Evolutionary conservation across 2,888 invertebrate species (phyloP).

Genomic region (Acanthosepion lycidas): DNA sequence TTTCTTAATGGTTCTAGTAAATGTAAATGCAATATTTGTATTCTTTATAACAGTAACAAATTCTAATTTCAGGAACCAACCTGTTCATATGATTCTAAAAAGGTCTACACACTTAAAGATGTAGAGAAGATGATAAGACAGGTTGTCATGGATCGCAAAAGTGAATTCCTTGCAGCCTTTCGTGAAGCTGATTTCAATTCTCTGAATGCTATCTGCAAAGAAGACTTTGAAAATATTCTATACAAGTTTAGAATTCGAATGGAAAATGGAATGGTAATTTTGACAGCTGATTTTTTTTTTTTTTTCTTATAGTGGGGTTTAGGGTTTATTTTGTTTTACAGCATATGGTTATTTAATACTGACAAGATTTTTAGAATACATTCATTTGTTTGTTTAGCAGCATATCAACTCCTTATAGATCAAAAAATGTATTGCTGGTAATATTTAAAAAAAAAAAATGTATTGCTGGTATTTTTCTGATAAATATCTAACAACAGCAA

Average conservation of each 20-base stretch:
- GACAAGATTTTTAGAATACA: no score
- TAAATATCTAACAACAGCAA: no score
- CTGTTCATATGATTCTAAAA: neutral
- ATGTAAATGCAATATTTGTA: neutral
- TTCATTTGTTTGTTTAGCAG: no score
- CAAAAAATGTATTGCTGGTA: no score
- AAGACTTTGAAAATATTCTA: conserved; percentile 63
- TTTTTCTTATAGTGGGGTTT: neutral
- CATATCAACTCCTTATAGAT: no score
- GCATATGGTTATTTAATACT: no score
- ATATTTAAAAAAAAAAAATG: no score
- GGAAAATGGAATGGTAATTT: conserved; percentile 69
- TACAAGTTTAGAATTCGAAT: conserved; percentile 64
- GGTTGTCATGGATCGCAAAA: neutral
- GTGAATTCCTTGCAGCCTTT: neutral
- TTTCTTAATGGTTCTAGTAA: neutral
- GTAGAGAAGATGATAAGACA: neutral
- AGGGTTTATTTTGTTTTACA: no score
- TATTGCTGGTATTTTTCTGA: no score
- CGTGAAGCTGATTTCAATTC: neutral
- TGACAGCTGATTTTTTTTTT: neutral
- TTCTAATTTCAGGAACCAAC: neutral
- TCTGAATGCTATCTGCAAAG: conserved; percentile 51
- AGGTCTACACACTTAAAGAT: neutral
- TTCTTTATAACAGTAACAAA: neutral